phyloP scores from a whole-genome alignment of 2,888 invertebrate species.

The Drosophila acutilabella region DNA sequence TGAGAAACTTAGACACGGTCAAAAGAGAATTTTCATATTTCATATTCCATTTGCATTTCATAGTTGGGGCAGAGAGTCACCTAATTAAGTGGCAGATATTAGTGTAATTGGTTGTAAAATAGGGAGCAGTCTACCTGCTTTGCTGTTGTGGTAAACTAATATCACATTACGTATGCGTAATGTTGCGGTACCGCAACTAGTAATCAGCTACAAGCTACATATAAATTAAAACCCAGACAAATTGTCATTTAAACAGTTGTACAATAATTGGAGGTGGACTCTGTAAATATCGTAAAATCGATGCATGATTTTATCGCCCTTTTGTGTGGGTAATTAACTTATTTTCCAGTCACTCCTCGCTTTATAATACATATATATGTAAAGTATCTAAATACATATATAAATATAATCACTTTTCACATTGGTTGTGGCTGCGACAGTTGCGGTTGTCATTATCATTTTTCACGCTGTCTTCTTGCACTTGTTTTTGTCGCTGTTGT shows the following conservation, averaged over 20 bases:
- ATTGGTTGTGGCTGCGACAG: constrained; percentile 57
- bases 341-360: constrained; percentile 20
- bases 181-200: constrained; percentile 16
- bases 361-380: constrained; percentile 7
- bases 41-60: constrained; percentile 21
- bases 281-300: constrained; percentile 44
- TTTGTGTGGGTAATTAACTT: constrained; percentile 64
- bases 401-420: constrained; percentile 69
- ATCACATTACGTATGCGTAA: constrained; percentile 54
- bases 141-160: constrained; percentile 19
- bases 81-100: constrained; percentile 71
- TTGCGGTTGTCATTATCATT: constrained; percentile 70
- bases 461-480: constrained; percentile 60
- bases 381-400: constrained; percentile 16
- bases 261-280: neutral
- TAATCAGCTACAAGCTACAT: constrained; percentile 14
- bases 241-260: constrained; percentile 8
- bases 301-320: constrained; percentile 33
- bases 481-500: constrained; percentile 30
- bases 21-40: constrained; percentile 36
- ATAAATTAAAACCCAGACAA: constrained; percentile 34
- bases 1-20: constrained; percentile 8
- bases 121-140: constrained; percentile 19
- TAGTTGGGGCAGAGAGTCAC: neutral
- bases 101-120: constrained; percentile 67